Percentiles rank a stretch among this genome's conserved stretches.
Conservation (phyloP, 2,113 vertebrate genomes). For the Paradoxurus hermaphroditus region DNA sequence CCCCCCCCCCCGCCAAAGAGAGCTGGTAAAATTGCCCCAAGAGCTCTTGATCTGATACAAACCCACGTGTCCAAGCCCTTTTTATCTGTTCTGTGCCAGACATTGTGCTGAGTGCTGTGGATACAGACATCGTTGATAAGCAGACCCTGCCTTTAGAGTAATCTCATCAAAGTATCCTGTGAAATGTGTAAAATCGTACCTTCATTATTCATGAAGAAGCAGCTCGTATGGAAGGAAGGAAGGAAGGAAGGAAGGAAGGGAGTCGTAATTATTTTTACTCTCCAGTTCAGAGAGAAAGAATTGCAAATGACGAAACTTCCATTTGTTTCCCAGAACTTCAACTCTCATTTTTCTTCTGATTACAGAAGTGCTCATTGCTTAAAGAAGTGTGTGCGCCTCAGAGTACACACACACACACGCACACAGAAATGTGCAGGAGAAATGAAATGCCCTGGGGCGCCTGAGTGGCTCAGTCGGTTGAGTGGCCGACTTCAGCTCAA, state of each 20-base stretch:
- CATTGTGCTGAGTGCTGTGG: background rate
- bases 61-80: background rate
- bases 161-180: background rate
- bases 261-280: background rate
- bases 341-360: background rate
- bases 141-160: background rate
- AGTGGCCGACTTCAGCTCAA: no score
- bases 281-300: background rate
- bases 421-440: no score
- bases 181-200: background rate
- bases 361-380: background rate
- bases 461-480: no score
- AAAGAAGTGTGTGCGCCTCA: background rate
- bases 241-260: no score
- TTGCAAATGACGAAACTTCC: background rate
- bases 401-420: accelerated
- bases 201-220: background rate
- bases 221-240: background rate
- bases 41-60: background rate
- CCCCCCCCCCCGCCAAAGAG: background rate
- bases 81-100: background rate
- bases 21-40: background rate
- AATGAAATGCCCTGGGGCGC: background rate
- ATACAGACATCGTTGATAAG: background rate
- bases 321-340: background rate